Evolutionary conservation across 2,797 vertebrate species (phyloP).

Genomic region (Dromococcyx pavoninus): DNA sequence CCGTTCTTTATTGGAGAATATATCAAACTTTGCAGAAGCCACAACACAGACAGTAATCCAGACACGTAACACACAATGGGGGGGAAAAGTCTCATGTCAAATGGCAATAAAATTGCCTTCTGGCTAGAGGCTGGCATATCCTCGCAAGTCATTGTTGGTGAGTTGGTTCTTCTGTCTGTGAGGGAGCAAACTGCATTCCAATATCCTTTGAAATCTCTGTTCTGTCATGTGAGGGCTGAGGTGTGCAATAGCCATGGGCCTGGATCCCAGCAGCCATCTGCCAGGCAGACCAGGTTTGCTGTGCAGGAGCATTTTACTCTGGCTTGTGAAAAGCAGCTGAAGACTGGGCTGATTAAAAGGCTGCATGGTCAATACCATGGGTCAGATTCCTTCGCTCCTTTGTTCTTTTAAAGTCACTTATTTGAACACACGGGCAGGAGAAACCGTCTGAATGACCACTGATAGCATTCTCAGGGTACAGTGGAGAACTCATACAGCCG

Average conservation of each 20-base stretch:
- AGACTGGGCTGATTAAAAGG: not conserved
- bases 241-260: accelerated
- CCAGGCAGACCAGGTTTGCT: not conserved
- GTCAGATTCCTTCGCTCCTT: not conserved
- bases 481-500: accelerated
- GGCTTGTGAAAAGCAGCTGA: not conserved
- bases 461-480: not conserved
- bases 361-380: accelerated
- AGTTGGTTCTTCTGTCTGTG: not conserved
- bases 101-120: not conserved
- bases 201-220: not conserved
- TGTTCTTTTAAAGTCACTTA: not conserved
- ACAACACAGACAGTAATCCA: not conserved
- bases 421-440: not conserved
- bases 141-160: not conserved
- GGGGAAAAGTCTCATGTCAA: not conserved
- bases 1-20: not conserved
- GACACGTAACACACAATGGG: accelerated
- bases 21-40: not conserved
- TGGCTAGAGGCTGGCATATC: not conserved
- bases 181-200: not conserved
- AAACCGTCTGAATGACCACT: not conserved
- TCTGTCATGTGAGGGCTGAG: not conserved
- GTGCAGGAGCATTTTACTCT: accelerated
- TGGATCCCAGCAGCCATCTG: not conserved